Evolutionary conservation across 1,140 invertebrate species (phyloP), one percentile per base, ranked within the genome.

Genomic region (Alviniconcha marisindica): DNA sequence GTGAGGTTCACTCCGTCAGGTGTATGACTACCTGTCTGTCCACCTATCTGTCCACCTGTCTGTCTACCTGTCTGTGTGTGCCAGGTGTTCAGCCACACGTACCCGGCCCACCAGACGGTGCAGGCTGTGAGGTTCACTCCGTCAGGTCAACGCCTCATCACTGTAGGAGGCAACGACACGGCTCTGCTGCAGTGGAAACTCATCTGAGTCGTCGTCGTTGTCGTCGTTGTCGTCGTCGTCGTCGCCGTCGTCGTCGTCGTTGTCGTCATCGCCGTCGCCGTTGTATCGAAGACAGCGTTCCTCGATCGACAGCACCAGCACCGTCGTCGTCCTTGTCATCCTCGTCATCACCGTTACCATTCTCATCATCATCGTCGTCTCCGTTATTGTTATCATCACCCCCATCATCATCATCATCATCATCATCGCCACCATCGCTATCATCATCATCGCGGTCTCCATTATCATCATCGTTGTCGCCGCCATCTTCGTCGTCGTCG

Each of bases 121-220:
- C 83, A 85, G 2, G 83, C 83, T 31, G 66, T 89, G 1, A 36
- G 81, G 10, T 90, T 89, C 60, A 79, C 85, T 0, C 40, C 78
- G 14, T 81, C 80, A 44, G 87, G 86, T 24, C 69, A 81, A n/a
- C 82, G 78, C 54, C 60, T 89, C 0, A 38, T 89, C 14, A 87
- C 85, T 0, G 81, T 88, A 63, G 88, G 89, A 0, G 88, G 88
- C 12, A 69, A 84, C 24, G 88, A 89, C 63, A 86, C 86, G 0
- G 85, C 86, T 48, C 74, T 89, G 0, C 84, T 89, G 48, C 88
- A 90, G 54, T 90, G 89, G 88, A 85, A 87, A 60, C 76, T 90
- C 33, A 83, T 88, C 4, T 88, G 44, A 2, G 42, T 36, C n/a
- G n/a, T n/a, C n/a, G n/a, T n/a, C n/a, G n/a, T n/a, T n/a, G n/a